A percentile compares a stretch with the other conserved stretches of the same genome.
These are phyloP conservation scores for Elgaria multicarinata DNA, from an alignment of 2,113 vertebrate genomes.

Conservation along the genomic window DNA sequence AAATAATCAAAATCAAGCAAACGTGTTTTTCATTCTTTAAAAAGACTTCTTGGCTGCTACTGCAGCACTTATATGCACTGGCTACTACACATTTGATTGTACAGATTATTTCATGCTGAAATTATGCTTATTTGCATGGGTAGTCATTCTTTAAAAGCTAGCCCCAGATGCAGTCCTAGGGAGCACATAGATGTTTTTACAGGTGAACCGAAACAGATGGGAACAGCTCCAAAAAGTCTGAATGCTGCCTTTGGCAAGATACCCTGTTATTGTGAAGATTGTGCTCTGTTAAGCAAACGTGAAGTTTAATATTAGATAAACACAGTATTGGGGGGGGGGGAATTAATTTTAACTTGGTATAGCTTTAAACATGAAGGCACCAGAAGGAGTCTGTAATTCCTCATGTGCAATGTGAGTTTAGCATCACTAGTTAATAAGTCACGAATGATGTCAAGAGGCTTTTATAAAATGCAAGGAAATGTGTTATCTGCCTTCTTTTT, in stretches of 20 bases:
- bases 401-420: slow-evolving; percentile 61
- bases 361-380: slow-evolving; percentile 73
- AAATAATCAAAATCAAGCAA: slow-evolving; percentile 45
- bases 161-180: slow-evolving; percentile 86
- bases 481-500: slow-evolving; percentile 67
- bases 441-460: slow-evolving; percentile 74
- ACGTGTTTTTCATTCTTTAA: slow-evolving; percentile 39
- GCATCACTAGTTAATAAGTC: slow-evolving; percentile 74
- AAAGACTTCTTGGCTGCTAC: slow-evolving; percentile 26
- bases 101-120: slow-evolving; percentile 84
- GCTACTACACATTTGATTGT: slow-evolving; percentile 77
- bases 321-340: slow-evolving; percentile 73
- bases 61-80: slow-evolving; percentile 70
- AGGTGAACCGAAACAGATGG: slow-evolving; percentile 90
- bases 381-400: slow-evolving; percentile 59
- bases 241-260: slow-evolving; percentile 85
- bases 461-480: slow-evolving; percentile 76
- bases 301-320: slow-evolving; percentile 85
- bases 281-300: slow-evolving; percentile 83
- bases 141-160: slow-evolving; percentile 87
- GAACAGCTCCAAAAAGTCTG: slow-evolving; percentile 84
- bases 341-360: slow-evolving; percentile 72
- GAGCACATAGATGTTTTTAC: slow-evolving; percentile 89
- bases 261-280: slow-evolving; percentile 86
- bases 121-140: slow-evolving; percentile 85